Base-by-base conservation (phyloP, 1,140 invertebrate genomes). In the Drosophila bocqueti region DNA sequence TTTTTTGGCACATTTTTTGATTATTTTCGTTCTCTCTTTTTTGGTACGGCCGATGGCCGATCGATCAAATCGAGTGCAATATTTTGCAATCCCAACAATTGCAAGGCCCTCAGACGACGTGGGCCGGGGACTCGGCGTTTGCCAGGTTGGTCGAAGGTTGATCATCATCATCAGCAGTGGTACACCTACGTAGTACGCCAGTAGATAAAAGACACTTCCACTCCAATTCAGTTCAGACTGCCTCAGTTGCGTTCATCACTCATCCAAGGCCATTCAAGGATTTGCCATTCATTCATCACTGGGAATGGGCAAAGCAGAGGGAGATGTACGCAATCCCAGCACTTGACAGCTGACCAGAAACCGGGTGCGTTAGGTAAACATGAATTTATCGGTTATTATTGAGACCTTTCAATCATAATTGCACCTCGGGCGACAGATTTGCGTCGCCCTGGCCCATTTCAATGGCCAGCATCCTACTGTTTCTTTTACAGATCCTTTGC, bases 331-430 rank as follows among this genome's bases (percentile, higher is more conserved):
- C 67, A 60, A 42, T 57, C 10, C 40, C 31, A 75, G 67, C 81
- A 89, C 84, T 89, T 89, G 84, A 89, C 84, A 89, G 85, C 81
- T 89, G 85, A 90, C 81, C 85, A 85, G 69, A 50, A 57, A 45
- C 62, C 45, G 58, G 68, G 72, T 59, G 71, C 79, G 74, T 91
- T 91, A 87, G 80, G 80, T 87, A 91, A 91, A 89, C 89, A 89
- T 72, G 80, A 91, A 91, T 91, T 91, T 91, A 91, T 79, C 89
- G 89, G 76, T 91, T 91, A 91, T 91, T 91, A 91, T 89, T 91
- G 82, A 85, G 72, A 89, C 84, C 90, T 91, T 90, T 90, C 75
- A 66, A 89, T 83, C 87, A 91, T 91, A 87, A 91, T 87, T 91
- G 74, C 87, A 82, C 83, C 81, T 69, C 73, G 72, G 75, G 81